phyloP scores from a whole-genome alignment of 2,888 invertebrate genomes.

The Euzetes globulus region DNA sequence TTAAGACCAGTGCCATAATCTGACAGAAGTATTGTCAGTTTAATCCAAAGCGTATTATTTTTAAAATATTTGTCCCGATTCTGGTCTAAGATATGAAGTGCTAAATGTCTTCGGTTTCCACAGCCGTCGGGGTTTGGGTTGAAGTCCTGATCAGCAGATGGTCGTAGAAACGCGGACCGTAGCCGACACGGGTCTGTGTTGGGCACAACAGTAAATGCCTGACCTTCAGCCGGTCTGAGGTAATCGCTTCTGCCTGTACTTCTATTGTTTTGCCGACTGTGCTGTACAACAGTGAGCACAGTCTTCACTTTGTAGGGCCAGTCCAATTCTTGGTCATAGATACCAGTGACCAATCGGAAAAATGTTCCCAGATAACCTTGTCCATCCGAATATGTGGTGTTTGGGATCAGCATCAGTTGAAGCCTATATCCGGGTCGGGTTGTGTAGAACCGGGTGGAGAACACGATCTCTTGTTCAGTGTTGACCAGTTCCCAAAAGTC shows the following conservation, averaged over 20 bases:
- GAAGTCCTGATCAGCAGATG: constrained; percentile 30
- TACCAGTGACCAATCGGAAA: constrained; percentile 38
- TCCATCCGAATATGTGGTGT: constrained; percentile 36
- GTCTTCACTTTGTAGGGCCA: constrained; percentile 40
- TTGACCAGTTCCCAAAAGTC: constrained; percentile 20
- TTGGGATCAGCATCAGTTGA: constrained; percentile 30
- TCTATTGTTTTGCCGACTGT: neutral
- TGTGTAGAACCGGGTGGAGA: constrained; percentile 29
- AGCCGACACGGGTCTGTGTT: constrained; percentile 39
- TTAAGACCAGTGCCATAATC: constrained; percentile 34
- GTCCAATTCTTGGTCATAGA: constrained; percentile 38
- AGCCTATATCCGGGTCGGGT: constrained; percentile 27
- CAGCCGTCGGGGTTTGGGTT: constrained; percentile 37
- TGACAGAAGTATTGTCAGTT: constrained; percentile 39
- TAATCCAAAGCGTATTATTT: constrained; percentile 36
- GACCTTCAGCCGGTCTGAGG: neutral
- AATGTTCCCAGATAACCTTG: constrained; percentile 39
- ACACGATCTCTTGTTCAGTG: constrained; percentile 22
- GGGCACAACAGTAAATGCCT: constrained; percentile 32
- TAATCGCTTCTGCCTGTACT: neutral
- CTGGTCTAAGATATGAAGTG: neutral
- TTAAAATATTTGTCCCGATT: constrained; percentile 32
- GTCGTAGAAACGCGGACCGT: constrained; percentile 40
- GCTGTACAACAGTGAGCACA: constrained; percentile 38
- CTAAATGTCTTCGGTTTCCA: constrained; percentile 33